phyloP scores from a whole-genome alignment of 2,888 invertebrate species.

The Rhagonycha lutea region DNA sequence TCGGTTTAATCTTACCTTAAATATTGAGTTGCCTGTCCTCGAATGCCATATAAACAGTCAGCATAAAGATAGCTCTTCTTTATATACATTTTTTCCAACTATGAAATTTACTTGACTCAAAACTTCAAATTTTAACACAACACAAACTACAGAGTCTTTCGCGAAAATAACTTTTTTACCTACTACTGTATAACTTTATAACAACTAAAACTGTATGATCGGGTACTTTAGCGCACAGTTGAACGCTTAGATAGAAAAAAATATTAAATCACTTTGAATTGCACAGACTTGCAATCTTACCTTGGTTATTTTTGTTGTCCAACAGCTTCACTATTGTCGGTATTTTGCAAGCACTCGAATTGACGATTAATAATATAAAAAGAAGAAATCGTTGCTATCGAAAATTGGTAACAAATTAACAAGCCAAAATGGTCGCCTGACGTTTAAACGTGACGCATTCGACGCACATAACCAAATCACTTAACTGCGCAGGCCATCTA shows the following conservation, averaged over 20 bases:
- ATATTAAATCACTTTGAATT: slow-evolving; percentile 49
- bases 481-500: neutral
- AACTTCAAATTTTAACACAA: slow-evolving; percentile 49
- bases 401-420: neutral
- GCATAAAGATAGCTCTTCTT: slow-evolving; percentile 50
- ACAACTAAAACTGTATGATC: slow-evolving; percentile 44
- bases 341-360: slow-evolving; percentile 16
- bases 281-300: slow-evolving; percentile 52
- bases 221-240: slow-evolving; percentile 50
- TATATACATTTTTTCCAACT: slow-evolving; percentile 47
- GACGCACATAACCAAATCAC: neutral
- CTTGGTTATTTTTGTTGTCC: slow-evolving; percentile 38
- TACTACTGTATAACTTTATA: slow-evolving; percentile 38
- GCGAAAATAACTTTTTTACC: slow-evolving; percentile 45
- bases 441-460: neutral
- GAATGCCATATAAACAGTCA: slow-evolving; percentile 54
- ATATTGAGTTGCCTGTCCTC: slow-evolving; percentile 48
- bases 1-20: slow-evolving; percentile 55
- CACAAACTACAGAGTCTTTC: slow-evolving; percentile 55
- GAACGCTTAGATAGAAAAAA: slow-evolving; percentile 46
- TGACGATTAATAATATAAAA: slow-evolving; percentile 38
- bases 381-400: neutral
- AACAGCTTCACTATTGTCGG: slow-evolving; percentile 15
- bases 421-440: neutral
- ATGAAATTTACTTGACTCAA: slow-evolving; percentile 42